phyloP scores from a whole-genome alignment of 2,113 vertebrate species.

The Sebastes schlegelii region DNA sequence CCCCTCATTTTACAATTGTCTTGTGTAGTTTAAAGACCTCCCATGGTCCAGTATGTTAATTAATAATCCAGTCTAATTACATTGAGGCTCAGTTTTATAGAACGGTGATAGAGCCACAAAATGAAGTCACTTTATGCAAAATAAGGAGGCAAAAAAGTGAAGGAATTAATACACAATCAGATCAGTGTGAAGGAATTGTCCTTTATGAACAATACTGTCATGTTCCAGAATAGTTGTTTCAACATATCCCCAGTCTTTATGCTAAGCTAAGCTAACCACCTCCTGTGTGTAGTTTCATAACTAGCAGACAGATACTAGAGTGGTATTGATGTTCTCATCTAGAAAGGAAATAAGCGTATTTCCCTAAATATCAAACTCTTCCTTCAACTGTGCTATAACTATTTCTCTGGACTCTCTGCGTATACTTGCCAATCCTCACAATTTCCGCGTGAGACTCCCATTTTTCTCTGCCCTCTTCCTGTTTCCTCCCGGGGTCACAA shows the following conservation, averaged over 20 bases:
- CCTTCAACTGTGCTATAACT: background rate
- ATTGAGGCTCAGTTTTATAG: background rate
- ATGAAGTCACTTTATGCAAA: background rate
- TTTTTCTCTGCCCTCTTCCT: no score
- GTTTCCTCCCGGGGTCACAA: no score
- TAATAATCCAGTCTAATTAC: conserved; percentile 32
- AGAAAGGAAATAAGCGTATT: background rate
- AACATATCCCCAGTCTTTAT: background rate
- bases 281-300: background rate
- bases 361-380: background rate
- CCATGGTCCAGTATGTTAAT: conserved; percentile 39
- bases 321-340: background rate
- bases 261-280: background rate
- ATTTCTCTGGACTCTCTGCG: background rate
- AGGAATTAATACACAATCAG: background rate
- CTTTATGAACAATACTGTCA: background rate
- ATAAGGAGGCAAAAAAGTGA: background rate
- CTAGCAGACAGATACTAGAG: background rate
- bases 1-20: conserved; percentile 6
- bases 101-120: background rate
- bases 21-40: conserved; percentile 48
- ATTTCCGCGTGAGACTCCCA: no score
- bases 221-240: background rate
- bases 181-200: background rate
- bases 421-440: no score